Base-by-base conservation (phyloP, 30 jellyfish, hydroid and myxozoan species). In the Aurelia aurita region DNA sequence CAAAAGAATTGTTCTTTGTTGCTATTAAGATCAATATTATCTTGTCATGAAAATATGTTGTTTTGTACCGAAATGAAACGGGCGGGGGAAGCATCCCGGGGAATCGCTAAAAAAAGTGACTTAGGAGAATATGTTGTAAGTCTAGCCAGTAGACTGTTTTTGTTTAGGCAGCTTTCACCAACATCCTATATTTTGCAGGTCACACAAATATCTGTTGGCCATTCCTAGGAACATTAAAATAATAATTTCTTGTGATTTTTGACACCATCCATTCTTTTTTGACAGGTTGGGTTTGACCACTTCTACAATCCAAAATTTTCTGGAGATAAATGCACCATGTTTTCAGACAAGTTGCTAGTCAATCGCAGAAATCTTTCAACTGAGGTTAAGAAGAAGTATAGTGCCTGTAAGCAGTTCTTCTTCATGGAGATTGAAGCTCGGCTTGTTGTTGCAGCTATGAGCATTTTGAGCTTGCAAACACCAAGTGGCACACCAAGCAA, bases 341-440 rank as follows among this genome's bases (percentile, higher is more conserved):
- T 49, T 44, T 35, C 73, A 35, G 87, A 75, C 60, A 75, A 75
- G 57, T 15, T 54, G 29, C 87, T 75, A 21, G 55, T 53, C 34
- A 75, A 75, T 44, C 53, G 87, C 35, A 53, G 78, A 29, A 75
- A 75, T 27, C 25, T 55, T 12, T 75, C 87, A 25, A 57, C 29
- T 26, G 87, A 75, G 20, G 87, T 75, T 3, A 75, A 57, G 45
- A 44, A 32, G 57, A 75, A 54, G 34, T 53, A 16, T 80, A 57
- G 57, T 20, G 76, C 76, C 58, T 75, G 87, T 44, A 55, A 75
- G 76, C 67, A 75, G 78, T 75, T 72, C 51, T 72, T 72, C 29
- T 35, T 39, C 15, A 27, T 72, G 29, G 85, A 72, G 51, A 49
- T 72, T 43, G 85, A 72, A 49, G 85, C 85, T 16, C 22, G 85